Evolutionary conservation across 35 echinoderm and acorn worm species (phyloP), one percentile per base, ranked within the genome.

Genomic region (Diadema setosum): DNA sequence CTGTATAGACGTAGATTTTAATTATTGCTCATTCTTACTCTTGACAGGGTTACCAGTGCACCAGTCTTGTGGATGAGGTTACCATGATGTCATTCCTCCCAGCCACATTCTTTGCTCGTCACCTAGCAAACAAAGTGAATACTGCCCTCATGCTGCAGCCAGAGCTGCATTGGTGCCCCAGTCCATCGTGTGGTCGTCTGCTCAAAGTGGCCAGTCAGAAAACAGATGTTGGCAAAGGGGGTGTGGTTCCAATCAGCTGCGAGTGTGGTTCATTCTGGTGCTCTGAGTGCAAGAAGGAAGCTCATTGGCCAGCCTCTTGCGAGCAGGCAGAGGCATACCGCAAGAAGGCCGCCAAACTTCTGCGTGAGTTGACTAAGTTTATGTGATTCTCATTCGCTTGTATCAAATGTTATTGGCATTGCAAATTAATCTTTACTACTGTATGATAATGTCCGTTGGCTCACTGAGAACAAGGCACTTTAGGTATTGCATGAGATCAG

Each of bases 291-390:
- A 99, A 92, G 60, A 90, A 92, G 52, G 84, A 58, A 41, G 92
- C 69, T 49, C 96, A 99, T 87, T 99, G 96, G 96, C 96, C 96
- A 23, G 96, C 92, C 39, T 75, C 90, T 15, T 99, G 96, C 58
- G 49, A 92, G 39, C 96, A 99, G 46, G 96, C 96, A 49, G 65
- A 41, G 32, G 50, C 59, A 5, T 99, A 99, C 81, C 65, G 81
- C 36, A 3, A 50, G 16, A n/a, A n/a, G n/a, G n/a, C n/a, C n/a
- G n/a, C n/a, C n/a, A n/a, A n/a, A n/a, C n/a, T n/a, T n/a, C n/a
- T n/a, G n/a, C n/a, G n/a, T n/a, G n/a, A n/a, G n/a, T n/a, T n/a
- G n/a, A n/a, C n/a, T n/a, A n/a, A n/a, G n/a, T n/a, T n/a, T n/a
- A n/a, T n/a, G n/a, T n/a, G n/a, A n/a, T n/a, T n/a, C n/a, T n/a